Evolutionary conservation across 2,797 vertebrate species (phyloP).

Genomic region (Syndactyla subalaris): DNA sequence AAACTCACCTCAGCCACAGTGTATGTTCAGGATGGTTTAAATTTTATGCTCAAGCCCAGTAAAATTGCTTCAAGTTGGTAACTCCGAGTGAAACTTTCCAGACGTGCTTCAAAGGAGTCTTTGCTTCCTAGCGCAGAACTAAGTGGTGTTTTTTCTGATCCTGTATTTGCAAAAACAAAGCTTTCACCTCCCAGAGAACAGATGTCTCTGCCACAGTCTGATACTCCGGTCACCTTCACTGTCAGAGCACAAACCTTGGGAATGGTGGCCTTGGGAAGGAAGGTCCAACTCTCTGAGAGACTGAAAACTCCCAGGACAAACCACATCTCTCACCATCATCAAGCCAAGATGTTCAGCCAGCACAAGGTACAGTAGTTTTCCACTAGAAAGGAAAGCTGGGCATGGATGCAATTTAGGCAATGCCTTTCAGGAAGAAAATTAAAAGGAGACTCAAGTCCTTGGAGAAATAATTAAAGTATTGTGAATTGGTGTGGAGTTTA

Average conservation of each 20-base stretch:
- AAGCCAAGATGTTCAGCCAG: background rate
- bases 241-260: background rate
- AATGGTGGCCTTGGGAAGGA: background rate
- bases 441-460: background rate
- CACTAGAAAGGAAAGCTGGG: background rate
- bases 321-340: rapidly evolving
- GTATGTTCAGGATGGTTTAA: background rate
- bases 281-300: background rate
- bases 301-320: background rate
- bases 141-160: rapidly evolving
- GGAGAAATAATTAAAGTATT: slow-evolving; percentile 1
- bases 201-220: background rate
- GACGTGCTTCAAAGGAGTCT: background rate
- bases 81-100: background rate
- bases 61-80: background rate
- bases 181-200: background rate
- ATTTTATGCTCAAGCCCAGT: background rate
- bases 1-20: background rate
- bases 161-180: background rate
- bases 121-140: background rate
- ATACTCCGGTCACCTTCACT: background rate
- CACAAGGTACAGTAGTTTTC: background rate
- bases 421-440: slow-evolving; percentile 5
- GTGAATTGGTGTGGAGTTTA: background rate
- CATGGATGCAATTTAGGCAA: background rate